Base-by-base conservation (phyloP, 2,797 vertebrate species). In the Eulemur albifrons region DNA sequence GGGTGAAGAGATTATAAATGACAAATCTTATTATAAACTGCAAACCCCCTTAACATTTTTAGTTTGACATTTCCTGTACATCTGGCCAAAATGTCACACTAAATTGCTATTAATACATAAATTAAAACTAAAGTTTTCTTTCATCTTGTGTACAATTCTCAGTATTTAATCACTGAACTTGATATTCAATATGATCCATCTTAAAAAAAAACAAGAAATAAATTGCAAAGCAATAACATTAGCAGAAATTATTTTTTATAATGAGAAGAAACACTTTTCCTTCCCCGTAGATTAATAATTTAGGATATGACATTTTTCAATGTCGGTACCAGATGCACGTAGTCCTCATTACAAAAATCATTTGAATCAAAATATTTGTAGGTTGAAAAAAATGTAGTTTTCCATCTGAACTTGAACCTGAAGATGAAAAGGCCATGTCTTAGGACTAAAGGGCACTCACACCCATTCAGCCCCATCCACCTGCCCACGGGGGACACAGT, bases 401-500 rank as follows among this genome's bases (percentile, higher is more conserved):
- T 61, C 61, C 72, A 73, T 15, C 38, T 69, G 63, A 73, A 59
- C 59, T 65, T 93, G 35, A 45, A 73, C 27, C 35, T 59, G 45
- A 88, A 35, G 82, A 85, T 54, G 59, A 70, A 75, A 67, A 83
- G 48, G 45, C 23, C 75, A n/a, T 0, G 18, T 7, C 13, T 54
- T 7, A 10, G 52, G 45, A 32, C 9, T 30, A 25, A 38, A 79
- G 82, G 50, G 32, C 3, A 18, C 35, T 65, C n/a, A 7, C 5
- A 17, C 11, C 30, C 1, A 12, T 7, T 14, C n/a, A 30, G 40
- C 27, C 13, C 32, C 18, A 63, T n/a, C 32, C 89, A 5, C 5
- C 21, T 8, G 17, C n/a, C 81, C 50, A 2, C 0, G 0, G 9
- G 25, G 38, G 35, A 73, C 0, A 1, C 8, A n/a, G 35, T 57